Percentiles rank a stretch among this genome's conserved stretches.
Conservation (phyloP, 2,113 vertebrate species). For the Camelus bactrianus region DNA sequence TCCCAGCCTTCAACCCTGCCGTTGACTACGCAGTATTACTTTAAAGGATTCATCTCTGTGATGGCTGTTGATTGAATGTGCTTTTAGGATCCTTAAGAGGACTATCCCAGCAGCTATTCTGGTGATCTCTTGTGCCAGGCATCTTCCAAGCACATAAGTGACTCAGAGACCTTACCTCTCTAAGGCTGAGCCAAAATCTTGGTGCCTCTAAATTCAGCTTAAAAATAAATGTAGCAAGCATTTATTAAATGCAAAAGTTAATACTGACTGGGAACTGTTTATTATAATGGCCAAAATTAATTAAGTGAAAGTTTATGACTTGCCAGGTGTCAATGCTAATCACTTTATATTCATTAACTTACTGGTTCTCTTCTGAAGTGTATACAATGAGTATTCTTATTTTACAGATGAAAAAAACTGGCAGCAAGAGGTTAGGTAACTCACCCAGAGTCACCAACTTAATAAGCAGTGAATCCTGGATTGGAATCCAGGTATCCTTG, state of each 20-base stretch:
- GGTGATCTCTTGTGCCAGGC: background rate
- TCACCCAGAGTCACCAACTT: background rate
- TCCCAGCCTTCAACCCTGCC: background rate
- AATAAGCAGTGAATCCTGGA: background rate
- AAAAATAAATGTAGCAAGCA: background rate
- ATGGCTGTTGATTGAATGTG: background rate
- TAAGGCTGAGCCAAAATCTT: background rate
- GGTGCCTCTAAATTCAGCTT: constrained; percentile 13
- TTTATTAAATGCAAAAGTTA: background rate
- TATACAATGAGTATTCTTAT: background rate
- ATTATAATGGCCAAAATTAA: constrained; percentile 5
- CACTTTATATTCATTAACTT: background rate
- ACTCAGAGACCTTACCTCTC: background rate
- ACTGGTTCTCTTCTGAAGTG: background rate
- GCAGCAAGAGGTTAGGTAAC: background rate
- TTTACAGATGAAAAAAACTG: background rate
- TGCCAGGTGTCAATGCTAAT: background rate
- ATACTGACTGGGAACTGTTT: background rate
- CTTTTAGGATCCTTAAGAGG: background rate
- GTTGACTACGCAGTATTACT: background rate
- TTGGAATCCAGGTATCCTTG: background rate
- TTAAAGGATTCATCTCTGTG: background rate
- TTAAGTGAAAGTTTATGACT: background rate
- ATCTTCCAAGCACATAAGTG: background rate
- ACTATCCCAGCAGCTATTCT: background rate